Conservation (phyloP, 2,797 vertebrate species). For the Esox lucius region DNA sequence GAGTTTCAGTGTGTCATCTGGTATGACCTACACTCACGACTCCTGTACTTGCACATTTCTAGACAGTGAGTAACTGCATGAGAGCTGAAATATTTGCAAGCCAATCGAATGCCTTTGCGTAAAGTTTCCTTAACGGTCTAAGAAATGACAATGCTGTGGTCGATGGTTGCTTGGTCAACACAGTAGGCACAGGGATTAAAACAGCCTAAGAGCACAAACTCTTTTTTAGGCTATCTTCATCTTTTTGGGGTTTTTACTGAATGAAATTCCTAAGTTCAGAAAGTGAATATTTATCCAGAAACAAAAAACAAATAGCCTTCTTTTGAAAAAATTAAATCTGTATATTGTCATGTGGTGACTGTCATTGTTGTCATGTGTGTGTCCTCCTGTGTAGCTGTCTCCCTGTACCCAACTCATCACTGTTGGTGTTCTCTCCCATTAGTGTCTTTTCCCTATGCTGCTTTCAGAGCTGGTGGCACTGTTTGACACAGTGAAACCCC, state of each 20-base stretch:
- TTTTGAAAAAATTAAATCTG: not conserved
- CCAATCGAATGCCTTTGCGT: constrained; percentile 50
- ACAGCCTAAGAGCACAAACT: not conserved
- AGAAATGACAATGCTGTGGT: not conserved
- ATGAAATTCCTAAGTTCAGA: not conserved
- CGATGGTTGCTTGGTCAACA: too few species aligned
- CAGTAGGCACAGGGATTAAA: not conserved
- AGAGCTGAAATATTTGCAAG: constrained; percentile 62
- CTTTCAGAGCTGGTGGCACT: constrained; percentile 56
- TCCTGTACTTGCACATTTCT: constrained; percentile 65
- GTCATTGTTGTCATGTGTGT: too few species aligned
- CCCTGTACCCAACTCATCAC: not conserved
- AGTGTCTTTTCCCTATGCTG: constrained; percentile 51
- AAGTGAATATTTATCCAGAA: not conserved
- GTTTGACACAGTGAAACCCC: constrained; percentile 43
- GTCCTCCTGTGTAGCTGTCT: not conserved
- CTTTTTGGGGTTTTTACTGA: not conserved
- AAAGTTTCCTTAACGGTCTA: not conserved
- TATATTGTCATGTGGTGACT: not conserved
- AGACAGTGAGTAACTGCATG: constrained; percentile 67
- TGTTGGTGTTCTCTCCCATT: constrained; percentile 31
- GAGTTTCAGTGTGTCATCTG: constrained; percentile 42
- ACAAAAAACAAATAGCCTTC: not conserved
- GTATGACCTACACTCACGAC: constrained; percentile 64
- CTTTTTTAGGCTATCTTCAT: not conserved